Evolutionary conservation across 1,140 invertebrate species (phyloP), one percentile per base, ranked within the genome.

Genomic region (Antheraea pernyi): DNA sequence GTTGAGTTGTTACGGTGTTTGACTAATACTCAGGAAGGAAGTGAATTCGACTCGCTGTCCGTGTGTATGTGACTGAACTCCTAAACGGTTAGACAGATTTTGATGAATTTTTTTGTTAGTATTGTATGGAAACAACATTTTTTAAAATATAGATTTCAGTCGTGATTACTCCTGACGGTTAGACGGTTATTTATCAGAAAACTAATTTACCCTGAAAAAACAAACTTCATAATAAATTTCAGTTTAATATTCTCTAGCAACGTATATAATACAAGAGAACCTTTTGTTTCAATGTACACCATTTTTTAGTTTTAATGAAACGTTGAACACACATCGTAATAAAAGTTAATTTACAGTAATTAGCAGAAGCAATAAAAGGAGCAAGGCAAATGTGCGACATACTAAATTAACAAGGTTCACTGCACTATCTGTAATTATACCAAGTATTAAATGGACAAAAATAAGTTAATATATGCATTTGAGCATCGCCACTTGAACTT

Each of bases 331-430:
- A 6, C 7, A 19, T 19, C 11, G 10, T 61, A 61, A 61, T 61
- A 22, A 61, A 61, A 61, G 59, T 61, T 61, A 61, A 61, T 61
- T 61, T 13, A 22, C n/a, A 61, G 22, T 61, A 61, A 61, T 61
- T 61, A 61, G 59, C 0, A 7, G 59, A 61, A 22, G 19, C 19
- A 61, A 61, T 61, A 61, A 61, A 42, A 59, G 6, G 59, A 7
- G 13, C 18, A 30, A 13, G 9, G 59, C 59, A 22, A 22, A 42
- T 42, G 39, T 13, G 59, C 59, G 11, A 10, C 18, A 13, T 19
- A 22, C 19, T 30, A 61, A 30, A 22, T 61, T 42, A 42, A 42
- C 59, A 22, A 30, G 22, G 59, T 61, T 61, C 59, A 61, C 7
- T 61, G 59, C 59, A 61, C 59, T 19, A 22, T 22, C 59, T 30